A percentile compares a stretch with the other conserved stretches of the same genome.
phyloP scores from a whole-genome alignment of 2,797 vertebrate species.

The Melanotaenia parkinsoni region DNA sequence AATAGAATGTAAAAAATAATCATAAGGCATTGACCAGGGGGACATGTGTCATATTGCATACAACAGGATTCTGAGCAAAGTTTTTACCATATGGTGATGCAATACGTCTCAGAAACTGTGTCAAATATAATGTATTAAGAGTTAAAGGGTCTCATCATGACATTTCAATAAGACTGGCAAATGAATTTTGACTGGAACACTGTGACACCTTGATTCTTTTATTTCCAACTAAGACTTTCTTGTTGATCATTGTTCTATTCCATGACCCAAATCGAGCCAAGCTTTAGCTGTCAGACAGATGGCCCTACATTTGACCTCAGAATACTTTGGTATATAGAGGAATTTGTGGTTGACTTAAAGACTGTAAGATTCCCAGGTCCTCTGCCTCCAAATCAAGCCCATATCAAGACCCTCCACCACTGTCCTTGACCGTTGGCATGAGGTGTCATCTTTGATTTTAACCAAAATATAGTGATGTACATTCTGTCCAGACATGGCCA shows the following conservation, averaged over 20 bases:
- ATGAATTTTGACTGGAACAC: background rate
- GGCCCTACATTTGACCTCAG: background rate
- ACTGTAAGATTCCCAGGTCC: background rate
- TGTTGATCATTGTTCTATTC: background rate
- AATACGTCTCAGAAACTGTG: too few species aligned
- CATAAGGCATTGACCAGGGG: too few species aligned
- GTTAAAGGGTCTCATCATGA: background rate
- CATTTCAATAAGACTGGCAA: background rate
- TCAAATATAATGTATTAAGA: background rate
- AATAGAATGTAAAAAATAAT: too few species aligned
- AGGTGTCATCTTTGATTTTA: background rate
- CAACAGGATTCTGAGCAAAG: background rate
- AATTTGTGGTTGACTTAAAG: background rate
- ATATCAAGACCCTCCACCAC: background rate
- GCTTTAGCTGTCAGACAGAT: background rate
- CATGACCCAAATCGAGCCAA: background rate
- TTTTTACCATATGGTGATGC: background rate
- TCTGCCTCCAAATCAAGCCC: background rate
- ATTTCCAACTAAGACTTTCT: background rate
- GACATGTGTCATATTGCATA: too few species aligned
- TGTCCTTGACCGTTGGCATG: background rate
- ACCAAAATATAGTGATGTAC: background rate
- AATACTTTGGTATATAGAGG: background rate
- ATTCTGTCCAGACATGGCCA: background rate
- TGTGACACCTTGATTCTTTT: background rate